Evolutionary conservation across 2,797 vertebrate species (phyloP), one percentile per base, ranked within the genome.

Genomic region (Microctenopoma steveboyesi): DNA sequence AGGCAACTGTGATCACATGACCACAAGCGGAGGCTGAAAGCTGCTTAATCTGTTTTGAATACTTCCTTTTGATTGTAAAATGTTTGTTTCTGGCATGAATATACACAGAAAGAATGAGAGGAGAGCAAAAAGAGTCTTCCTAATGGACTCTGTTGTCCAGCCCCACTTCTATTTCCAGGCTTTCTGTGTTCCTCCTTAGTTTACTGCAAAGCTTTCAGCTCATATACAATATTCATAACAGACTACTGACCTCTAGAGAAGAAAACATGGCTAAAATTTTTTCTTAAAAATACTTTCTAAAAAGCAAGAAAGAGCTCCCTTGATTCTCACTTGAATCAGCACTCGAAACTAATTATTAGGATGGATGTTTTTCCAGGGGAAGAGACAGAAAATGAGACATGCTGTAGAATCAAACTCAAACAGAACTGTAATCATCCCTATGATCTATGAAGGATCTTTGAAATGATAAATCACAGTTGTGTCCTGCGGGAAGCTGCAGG

Each of bases 211-310:
- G 81, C 85, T 89, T 83, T 87, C 83, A 83, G 75, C 68, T 72
- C 15, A 8, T 52, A 85, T 90, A 37, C 72, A 91, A 86, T 87
- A 91, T 90, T 91, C 58, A 91, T 88, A 66, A 51, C 51, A 61
- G 57, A 35, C 22, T 10, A n/a, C 18, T 71, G 85, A 86, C 83
- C 65, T 67, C 59, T 79, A 37, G 48, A 67, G 15, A n/a, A 37
- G 22, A 59, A 65, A 14, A 37, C 28, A 43, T 1, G 9, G 22
- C n/a, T 60, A 27, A 60, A 60, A 74, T 58, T 2, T 72, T 76
- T 79, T 51, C n/a, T 45, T 12, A 10, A 63, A 74, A 50, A 51
- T 16, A 54, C 28, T 66, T 42, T 48, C 33, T n/a, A 54, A 16
- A 49, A 54, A 7, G 46, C 16, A 43, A 54, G 39, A 50, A 52